phyloP scores from a whole-genome alignment of 53 echinoderm and acorn worm species.

The Apostichopus leukothele region DNA sequence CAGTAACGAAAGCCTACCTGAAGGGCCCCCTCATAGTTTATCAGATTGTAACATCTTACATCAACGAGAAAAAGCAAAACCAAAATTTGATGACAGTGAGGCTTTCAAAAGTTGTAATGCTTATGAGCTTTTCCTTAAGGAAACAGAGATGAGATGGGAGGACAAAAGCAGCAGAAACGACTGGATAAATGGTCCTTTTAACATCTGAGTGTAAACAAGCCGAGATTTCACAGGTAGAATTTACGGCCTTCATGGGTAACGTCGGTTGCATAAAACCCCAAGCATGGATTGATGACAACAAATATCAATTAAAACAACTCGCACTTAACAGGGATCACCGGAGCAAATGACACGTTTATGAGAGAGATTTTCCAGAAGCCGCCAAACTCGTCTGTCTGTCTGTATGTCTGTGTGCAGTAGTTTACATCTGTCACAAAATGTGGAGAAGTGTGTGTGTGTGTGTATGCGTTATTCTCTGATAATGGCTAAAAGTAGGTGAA shows the following conservation, averaged over 20 bases:
- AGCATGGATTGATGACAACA: conserved; percentile 31
- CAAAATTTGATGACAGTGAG: conserved; percentile 32
- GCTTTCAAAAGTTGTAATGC: conserved; percentile 35
- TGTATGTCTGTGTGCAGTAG: neutral
- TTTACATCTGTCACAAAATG: neutral
- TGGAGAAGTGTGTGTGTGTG: neutral
- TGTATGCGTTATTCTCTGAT: too few species aligned
- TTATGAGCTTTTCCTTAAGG: conserved; percentile 8
- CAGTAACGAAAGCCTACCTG: neutral
- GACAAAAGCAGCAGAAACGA: neutral
- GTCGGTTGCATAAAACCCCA: conserved; percentile 22
- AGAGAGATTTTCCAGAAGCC: neutral
- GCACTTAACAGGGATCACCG: conserved; percentile 30
- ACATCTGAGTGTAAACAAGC: conserved; percentile 32
- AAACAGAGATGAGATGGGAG: neutral
- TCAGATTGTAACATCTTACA: conserved; percentile 10
- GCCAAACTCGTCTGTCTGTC: too few species aligned
- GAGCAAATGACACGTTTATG: conserved; percentile 22
- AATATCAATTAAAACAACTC: conserved; percentile 36
- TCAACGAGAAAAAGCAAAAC: conserved; percentile 1
- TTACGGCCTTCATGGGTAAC: neutral
- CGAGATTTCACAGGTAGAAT: neutral
- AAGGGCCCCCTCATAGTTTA: conserved; percentile 26
- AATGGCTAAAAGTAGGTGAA: too few species aligned
- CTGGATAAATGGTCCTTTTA: conserved; percentile 31